These are phyloP conservation scores for Amblyraja radiata DNA, from an alignment of 2,797 vertebrate species.

Conservation along the genomic window DNA sequence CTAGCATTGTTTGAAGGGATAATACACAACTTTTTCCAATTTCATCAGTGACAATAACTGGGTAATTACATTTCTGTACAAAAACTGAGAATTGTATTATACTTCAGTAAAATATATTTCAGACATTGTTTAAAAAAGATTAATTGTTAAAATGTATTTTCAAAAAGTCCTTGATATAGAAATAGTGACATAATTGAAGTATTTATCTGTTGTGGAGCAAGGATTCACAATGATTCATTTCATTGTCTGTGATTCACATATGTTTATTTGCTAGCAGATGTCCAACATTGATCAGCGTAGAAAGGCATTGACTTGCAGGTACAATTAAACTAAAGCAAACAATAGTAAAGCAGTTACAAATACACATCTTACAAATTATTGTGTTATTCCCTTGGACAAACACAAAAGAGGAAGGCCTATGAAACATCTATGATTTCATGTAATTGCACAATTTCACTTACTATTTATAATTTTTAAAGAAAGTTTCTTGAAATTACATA, in stretches of 20 bases:
- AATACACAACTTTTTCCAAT: background rate
- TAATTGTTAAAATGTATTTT: constrained; percentile 18
- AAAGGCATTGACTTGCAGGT: background rate
- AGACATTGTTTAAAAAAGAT: background rate
- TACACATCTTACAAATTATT: background rate
- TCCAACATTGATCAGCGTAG: background rate
- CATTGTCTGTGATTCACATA: background rate
- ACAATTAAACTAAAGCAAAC: background rate
- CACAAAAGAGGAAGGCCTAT: background rate
- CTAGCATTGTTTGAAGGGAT: background rate
- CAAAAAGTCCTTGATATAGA: background rate
- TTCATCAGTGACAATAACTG: background rate
- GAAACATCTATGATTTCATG: background rate
- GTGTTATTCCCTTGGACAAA: background rate
- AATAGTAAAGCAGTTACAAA: background rate
- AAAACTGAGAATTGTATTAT: background rate
- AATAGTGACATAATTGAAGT: background rate
- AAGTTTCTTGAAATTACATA: background rate
- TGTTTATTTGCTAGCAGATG: background rate
- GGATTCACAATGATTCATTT: background rate
- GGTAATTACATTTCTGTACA: background rate
- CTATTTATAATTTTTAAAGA: background rate
- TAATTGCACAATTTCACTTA: background rate
- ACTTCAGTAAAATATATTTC: background rate
- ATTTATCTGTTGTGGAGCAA: background rate